Percentiles rank a stretch among this genome's conserved stretches.
phyloP scores from a whole-genome alignment of 2,797 vertebrate species.

The Myotis myotis region DNA sequence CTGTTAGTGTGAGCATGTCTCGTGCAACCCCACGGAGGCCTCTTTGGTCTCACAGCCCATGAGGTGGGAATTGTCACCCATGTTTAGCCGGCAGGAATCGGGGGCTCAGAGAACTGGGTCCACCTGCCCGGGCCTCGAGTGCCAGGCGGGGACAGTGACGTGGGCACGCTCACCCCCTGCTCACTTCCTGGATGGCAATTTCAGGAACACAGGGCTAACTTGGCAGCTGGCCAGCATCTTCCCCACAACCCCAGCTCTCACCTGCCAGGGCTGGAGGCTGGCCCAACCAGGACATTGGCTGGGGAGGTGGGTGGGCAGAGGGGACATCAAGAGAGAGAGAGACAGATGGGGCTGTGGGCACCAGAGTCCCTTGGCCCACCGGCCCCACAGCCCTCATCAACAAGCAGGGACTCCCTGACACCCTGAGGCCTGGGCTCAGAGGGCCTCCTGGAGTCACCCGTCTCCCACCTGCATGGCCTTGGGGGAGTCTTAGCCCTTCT shows the following conservation, averaged over 20 bases:
- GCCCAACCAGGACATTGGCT: neutral
- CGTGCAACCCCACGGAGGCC: accelerated
- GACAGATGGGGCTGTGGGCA: neutral
- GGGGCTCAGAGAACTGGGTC: neutral
- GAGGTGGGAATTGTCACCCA: neutral
- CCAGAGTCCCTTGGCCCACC: neutral
- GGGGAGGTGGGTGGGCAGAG: neutral
- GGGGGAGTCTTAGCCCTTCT: neutral
- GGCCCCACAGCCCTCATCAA: neutral
- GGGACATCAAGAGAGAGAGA: neutral
- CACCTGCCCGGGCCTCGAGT: neutral
- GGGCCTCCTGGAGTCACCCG: neutral
- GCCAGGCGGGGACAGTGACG: accelerated
- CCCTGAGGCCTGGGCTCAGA: neutral
- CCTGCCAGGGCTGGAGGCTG: neutral
- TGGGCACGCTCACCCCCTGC: neutral
- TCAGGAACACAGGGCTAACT: neutral
- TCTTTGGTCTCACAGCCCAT: neutral
- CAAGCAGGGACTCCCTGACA: no score
- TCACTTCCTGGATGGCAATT: constrained; percentile 2
- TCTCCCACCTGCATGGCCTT: neutral
- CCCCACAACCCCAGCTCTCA: neutral
- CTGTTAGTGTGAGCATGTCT: neutral
- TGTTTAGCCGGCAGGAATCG: neutral
- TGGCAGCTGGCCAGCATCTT: neutral